Conservation (phyloP, 1,140 invertebrate species). For the Melanaphis sacchari region DNA sequence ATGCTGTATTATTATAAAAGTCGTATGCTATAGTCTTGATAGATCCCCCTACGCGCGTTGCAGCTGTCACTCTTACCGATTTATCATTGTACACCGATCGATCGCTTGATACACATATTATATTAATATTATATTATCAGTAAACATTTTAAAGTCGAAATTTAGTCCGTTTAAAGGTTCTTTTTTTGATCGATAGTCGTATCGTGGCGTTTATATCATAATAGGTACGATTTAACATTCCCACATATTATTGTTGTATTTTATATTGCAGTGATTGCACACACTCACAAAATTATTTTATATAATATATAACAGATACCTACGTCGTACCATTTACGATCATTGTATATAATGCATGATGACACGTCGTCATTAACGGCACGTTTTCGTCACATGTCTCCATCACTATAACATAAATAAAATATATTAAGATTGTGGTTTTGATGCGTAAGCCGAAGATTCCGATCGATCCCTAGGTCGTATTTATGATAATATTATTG, state of each 20-base stretch:
- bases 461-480: not conserved
- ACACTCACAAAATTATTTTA: not conserved
- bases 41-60: not conserved
- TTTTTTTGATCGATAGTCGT: slow-evolving; percentile 6
- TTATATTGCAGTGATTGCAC: not conserved
- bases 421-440: not conserved
- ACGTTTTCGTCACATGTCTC: not conserved
- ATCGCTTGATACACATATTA: not conserved
- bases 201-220: not conserved
- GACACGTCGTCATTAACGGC: not conserved
- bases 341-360: not conserved
- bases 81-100: not conserved
- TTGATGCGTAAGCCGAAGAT: not conserved
- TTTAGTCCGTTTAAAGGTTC: not conserved
- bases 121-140: not conserved
- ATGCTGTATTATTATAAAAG: not conserved
- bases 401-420: not conserved
- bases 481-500: not conserved
- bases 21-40: not conserved
- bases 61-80: not conserved
- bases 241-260: not conserved
- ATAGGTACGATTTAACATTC: not conserved
- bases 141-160: not conserved
- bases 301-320: no score
- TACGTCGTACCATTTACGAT: no score